Conservation (phyloP, 2,797 vertebrate species). For the Epinephelus awoara region DNA sequence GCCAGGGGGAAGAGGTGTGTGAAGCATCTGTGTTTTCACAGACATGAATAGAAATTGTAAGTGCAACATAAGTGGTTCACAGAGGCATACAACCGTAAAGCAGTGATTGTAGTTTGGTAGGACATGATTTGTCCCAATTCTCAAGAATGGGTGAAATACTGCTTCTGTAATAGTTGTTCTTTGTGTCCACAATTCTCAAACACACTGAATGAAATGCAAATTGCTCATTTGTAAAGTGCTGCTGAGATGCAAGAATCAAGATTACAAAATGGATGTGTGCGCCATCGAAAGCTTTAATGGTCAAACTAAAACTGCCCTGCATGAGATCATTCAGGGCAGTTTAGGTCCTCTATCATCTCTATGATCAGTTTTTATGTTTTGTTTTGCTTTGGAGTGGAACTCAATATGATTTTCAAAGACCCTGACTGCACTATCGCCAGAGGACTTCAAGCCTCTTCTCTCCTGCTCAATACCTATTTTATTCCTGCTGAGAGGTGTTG, state of each 20-base stretch:
- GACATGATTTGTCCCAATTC: no score
- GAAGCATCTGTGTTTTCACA: no score
- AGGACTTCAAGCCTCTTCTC: conserved; percentile 11
- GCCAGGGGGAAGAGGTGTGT: no score
- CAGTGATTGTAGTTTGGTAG: no score
- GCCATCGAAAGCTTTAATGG: background rate
- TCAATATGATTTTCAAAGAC: conserved; percentile 22
- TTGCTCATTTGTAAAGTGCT: conserved; percentile 4
- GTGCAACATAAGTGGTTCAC: no score
- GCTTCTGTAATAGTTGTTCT: background rate
- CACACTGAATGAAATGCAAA: background rate
- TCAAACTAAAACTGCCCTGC: background rate
- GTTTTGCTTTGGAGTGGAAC: conserved; percentile 8
- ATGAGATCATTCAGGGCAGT: background rate
- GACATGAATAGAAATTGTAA: no score
- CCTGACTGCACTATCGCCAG: background rate
- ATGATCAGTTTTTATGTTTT: background rate
- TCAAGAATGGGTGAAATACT: no score
- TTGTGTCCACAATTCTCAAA: background rate
- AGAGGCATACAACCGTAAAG: no score
- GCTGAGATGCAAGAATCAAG: background rate
- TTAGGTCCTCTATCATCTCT: background rate
- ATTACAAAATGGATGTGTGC: background rate
- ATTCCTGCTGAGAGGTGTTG: conserved; percentile 38
- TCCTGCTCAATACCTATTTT: conserved; percentile 42